Base-by-base conservation (phyloP, 2,888 invertebrate genomes). In the Hartigia nigra region DNA sequence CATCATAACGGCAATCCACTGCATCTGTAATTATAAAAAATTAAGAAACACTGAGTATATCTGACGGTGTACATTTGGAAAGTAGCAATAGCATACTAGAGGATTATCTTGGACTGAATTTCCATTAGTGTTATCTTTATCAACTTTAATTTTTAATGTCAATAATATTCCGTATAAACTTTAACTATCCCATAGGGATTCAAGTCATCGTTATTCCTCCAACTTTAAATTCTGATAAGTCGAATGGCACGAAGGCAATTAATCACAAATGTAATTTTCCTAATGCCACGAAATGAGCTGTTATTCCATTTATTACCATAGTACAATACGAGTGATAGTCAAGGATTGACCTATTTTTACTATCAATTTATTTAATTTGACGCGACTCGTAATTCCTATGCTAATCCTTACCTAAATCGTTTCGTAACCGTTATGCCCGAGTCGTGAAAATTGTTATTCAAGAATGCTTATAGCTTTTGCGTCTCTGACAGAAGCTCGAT, bases 1-100 rank as follows among this genome's bases (percentile, higher is more conserved):
- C 77, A 88, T 85, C 80, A 88, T 84, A 31, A 89, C 78, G 12
- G 83, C 84, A 55, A 89, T 81, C 87, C 87, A 88, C 88, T 88
- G 88, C 90, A 91, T 90, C 90, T 90, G 80, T 69, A 83, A 83
- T 80, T 37, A 74, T 36, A 83, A 83, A 11, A 31, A 32, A 75
- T 75, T 72, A 72, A 31, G 1, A 32, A 34, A 12, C 12, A 31
- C 12, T 32, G 12, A 14, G 14, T 72, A 34, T 14, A 32, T 72
- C 72, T 31, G 32, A n/a, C n/a, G 14, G 2, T 34, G n/a, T 9
- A 72, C 12, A 32, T 5, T 72, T 72, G 72, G 31, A 72, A 31
- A 72, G 12, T 72, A 31, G 14, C 3, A 31, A 9, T 31, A 12
- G 1, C 72, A 31, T 14, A 35, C 4, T 36, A 3, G 12, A 76